Evolutionary conservation across 2,888 invertebrate species (phyloP), one percentile per base, ranked within the genome.

Genomic region (Sinelater perroti): DNA sequence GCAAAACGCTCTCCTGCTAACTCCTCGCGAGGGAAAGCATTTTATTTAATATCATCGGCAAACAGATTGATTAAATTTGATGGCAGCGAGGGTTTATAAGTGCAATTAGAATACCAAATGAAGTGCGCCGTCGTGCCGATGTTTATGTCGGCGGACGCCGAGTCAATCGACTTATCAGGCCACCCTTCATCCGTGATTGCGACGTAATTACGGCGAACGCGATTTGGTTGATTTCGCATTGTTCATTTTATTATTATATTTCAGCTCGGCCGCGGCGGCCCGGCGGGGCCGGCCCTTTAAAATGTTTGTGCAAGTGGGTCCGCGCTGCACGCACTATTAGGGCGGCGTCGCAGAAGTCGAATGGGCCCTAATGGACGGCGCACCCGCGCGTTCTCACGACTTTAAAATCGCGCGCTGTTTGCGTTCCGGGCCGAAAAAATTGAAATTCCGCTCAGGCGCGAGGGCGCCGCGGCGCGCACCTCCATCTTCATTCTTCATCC

Each of bases 401-500:
- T 36, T 18, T 40, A 21, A 21, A 33, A 33, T 33, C 11, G 11
- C 24, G 24, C 7, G 24, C 16, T 33, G 13, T 30, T 30, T 30
- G 30, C 13, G 13, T 30, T 11, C 10, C 10, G 30, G 30, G 30
- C 13, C 30, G 30, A 30, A 42, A 14, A 24, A 35, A 33, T 35
- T 35, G 36, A 36, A 54, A 45, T 54, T 46, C 31, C 20, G n/a
- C n/a, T n/a, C n/a, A n/a, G n/a, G n/a, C n/a, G n/a, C 8, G 20
- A 17, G 36, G 35, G 30, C 44, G 31, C 20, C 42, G 35, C 46
- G 16, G 42, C 16, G 26, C 45, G 49, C 67, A 70, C 68, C 70
- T 70, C 68, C 60, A 68, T 69, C 68, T 69, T 67, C 66, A 67
- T 70, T 67, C 68, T 68, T 69, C 63, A 64, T 51, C 56, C 66